Percentiles rank a stretch among this genome's conserved stretches.
phyloP scores from a whole-genome alignment of 2,113 vertebrate genomes.

The Microtus ochrogaster region DNA sequence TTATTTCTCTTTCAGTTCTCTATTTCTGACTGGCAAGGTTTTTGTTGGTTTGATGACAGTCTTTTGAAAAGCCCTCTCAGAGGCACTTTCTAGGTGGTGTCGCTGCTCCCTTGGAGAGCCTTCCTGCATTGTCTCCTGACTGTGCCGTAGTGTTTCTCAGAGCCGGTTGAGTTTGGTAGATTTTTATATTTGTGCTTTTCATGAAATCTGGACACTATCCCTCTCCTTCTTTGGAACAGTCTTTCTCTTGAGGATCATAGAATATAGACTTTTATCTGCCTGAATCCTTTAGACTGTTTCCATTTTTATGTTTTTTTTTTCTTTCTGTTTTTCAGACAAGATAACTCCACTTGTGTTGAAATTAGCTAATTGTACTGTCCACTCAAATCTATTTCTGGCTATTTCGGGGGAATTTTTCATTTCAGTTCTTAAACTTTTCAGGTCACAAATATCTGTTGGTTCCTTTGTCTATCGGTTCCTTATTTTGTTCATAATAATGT shows the following conservation, averaged over 20 bases:
- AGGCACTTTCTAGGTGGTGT: background rate
- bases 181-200: background rate
- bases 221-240: background rate
- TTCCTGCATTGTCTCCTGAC: background rate
- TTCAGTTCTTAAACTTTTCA: slow-evolving; percentile 2
- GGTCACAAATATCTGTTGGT: background rate
- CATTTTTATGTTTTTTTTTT: slow-evolving; percentile 3
- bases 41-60: background rate
- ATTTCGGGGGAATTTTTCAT: background rate
- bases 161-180: background rate
- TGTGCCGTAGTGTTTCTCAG: background rate
- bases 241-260: background rate
- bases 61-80: background rate
- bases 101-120: background rate
- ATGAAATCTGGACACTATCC: background rate
- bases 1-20: background rate
- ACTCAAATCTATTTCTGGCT: background rate
- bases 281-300: background rate
- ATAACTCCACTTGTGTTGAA: background rate
- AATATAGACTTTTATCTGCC: background rate
- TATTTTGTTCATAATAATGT: background rate
- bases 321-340: background rate
- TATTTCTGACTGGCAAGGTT: background rate
- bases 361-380: background rate
- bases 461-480: background rate